A percentile compares a stretch with the other conserved stretches of the same genome.
These are phyloP conservation scores for Tetramorium bicarinatum DNA, from an alignment of 2,888 invertebrate species.

Conservation along the genomic window DNA sequence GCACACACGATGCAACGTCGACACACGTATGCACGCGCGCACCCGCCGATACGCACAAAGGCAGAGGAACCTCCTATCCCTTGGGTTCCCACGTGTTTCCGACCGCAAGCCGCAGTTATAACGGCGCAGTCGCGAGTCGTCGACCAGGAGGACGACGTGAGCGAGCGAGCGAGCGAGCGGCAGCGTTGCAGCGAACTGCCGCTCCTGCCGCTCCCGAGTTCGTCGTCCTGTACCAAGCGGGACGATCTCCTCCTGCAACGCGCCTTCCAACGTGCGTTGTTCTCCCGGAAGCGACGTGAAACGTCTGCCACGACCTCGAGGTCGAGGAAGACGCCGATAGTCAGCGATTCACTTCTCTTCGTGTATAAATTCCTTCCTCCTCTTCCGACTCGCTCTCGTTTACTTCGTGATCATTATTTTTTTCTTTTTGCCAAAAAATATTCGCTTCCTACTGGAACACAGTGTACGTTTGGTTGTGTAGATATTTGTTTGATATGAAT, in stretches of 20 bases:
- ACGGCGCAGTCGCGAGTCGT: conserved; percentile 79
- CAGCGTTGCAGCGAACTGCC: conserved; percentile 33
- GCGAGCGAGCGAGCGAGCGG: conserved; percentile 4
- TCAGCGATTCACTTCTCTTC: conserved; percentile 15
- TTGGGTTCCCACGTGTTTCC: conserved; percentile 83
- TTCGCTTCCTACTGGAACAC: not conserved
- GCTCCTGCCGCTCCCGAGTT: conserved; percentile 61
- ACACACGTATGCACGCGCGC: conserved; percentile 59
- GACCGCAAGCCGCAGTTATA: conserved; percentile 80
- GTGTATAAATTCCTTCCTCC: not conserved
- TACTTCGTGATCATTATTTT: not conserved
- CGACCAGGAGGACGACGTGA: conserved; percentile 66
- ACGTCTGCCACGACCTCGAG: conserved; percentile 56
- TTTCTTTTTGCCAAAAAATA: not conserved
- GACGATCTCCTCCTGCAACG: conserved; percentile 31
- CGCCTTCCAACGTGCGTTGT: conserved; percentile 12
- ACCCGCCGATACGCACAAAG: conserved; percentile 68
- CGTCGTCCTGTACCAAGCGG: conserved; percentile 67
- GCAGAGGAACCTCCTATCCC: conserved; percentile 70
- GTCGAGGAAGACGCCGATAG: conserved; percentile 49
- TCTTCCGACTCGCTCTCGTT: not conserved
- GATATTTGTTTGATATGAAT: not conserved
- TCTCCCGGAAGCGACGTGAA: conserved; percentile 62
- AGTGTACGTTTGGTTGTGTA: not conserved
- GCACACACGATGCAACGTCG: conserved; percentile 65